Base-by-base conservation (phyloP, 2,797 vertebrate genomes). In the Notoglanidium macrostoma region DNA sequence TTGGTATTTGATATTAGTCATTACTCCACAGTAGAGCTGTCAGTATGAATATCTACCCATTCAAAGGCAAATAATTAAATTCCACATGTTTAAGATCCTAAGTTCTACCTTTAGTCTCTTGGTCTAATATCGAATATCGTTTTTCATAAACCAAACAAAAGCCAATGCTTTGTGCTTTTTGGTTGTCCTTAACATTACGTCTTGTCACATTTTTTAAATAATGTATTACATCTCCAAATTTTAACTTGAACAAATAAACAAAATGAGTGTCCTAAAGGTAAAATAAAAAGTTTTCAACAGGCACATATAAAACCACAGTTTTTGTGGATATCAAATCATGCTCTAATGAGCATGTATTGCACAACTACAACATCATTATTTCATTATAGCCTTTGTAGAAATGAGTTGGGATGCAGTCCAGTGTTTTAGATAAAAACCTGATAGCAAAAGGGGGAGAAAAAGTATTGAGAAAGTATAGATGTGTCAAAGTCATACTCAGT, bases 51-150 rank as follows among this genome's bases (percentile, higher is more conserved):
- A 23, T 78, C 32, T 79, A 19, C 10, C 17, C 7, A 35, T 46
- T 29, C 40, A 82, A 35, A 80, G 77, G 29, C 55, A 80, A 80
- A 82, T 29, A 81, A 61, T 46, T 46, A 63, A 15, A 81, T 81
- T 59, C 32, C 55, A 26, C 10, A 26, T 79, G 21, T 80, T n/a
- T 23, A 79, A 14, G 15, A 23, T 59, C 10, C 51, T 19, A 54
- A 55, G 40, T 73, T 40, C 9, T 72, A 29, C 10, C 17, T 23
- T 7, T 29, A n/a, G 44, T 65, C 26, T 10, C 7, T 82, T 59
- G 55, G 10, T 79, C 59, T 46, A 29, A 82, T 29, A n/a, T 15
- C 46, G 23, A 63, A 65, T 44, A n/a, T 40, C 23, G n/a, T 6
- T 12, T 26, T 80, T 80, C 57, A 40, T 40, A 79, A 78, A 35